phyloP scores from a whole-genome alignment of 2,888 invertebrate species.

The Lepidochrysops patricia region DNA sequence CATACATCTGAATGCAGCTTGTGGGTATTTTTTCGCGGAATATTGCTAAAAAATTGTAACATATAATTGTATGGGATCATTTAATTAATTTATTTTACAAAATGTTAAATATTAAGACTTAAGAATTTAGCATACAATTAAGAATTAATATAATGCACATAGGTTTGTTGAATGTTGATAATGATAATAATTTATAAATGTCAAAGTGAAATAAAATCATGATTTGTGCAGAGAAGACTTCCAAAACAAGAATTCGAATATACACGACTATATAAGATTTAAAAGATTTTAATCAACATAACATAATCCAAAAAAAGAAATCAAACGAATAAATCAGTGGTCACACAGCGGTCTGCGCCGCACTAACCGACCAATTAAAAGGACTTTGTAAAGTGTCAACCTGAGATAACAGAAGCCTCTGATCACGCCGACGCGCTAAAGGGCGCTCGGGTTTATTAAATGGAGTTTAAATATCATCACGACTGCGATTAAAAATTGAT shows the following conservation, averaged over 20 bases:
- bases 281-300: background rate
- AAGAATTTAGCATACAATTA: no score
- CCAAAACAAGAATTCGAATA: background rate
- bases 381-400: constrained; percentile 71
- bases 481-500: constrained; percentile 6
- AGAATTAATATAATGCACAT: no score
- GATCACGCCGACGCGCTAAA: constrained; percentile 40
- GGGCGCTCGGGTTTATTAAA: constrained; percentile 22
- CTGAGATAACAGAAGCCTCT: constrained; percentile 56
- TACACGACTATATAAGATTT: background rate
- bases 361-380: constrained; percentile 62
- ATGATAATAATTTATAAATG: no score
- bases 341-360: constrained; percentile 14
- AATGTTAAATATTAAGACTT: no score
- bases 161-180: no score
- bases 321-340: constrained; percentile 5
- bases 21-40: no score
- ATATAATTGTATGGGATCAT: no score
- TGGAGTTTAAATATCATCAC: constrained; percentile 12
- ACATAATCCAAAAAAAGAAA: background rate
- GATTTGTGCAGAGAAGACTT: background rate
- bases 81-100: no score
- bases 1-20: no score
- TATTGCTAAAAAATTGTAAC: no score
- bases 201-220: no score